A percentile compares a stretch with the other conserved stretches of the same genome.
Conservation (phyloP, 2,113 vertebrate genomes). For the Thomomys bottae region DNA sequence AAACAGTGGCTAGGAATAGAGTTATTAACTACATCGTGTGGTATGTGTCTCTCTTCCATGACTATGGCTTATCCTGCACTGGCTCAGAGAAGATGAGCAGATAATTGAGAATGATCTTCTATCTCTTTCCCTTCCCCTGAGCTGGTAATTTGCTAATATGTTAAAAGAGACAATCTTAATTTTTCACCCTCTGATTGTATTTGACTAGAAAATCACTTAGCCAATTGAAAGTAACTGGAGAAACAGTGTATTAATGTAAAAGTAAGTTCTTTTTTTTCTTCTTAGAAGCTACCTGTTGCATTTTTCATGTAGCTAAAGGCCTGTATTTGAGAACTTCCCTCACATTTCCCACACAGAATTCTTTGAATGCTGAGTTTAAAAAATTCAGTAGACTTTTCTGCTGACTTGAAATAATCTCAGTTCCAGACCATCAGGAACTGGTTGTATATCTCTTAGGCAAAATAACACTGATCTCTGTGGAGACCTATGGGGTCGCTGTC, state of each 20-base stretch:
- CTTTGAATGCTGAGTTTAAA: background rate
- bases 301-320: background rate
- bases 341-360: background rate
- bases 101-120: background rate
- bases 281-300: background rate
- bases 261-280: background rate
- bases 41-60: accelerated
- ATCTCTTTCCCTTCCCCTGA: background rate
- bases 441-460: background rate
- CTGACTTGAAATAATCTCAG: background rate
- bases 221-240: background rate
- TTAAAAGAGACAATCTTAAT: background rate
- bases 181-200: background rate
- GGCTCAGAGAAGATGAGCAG: background rate
- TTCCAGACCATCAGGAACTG: background rate
- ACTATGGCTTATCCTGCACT: too few relatives aligned
- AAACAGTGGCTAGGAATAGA: background rate
- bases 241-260: background rate
- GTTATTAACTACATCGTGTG: background rate
- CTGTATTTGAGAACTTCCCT: background rate
- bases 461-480: background rate
- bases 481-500: background rate
- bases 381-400: background rate
- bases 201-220: background rate
- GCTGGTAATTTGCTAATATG: background rate